phyloP scores from a whole-genome alignment of 2,888 invertebrate species.

The Cephus rjabovi region DNA sequence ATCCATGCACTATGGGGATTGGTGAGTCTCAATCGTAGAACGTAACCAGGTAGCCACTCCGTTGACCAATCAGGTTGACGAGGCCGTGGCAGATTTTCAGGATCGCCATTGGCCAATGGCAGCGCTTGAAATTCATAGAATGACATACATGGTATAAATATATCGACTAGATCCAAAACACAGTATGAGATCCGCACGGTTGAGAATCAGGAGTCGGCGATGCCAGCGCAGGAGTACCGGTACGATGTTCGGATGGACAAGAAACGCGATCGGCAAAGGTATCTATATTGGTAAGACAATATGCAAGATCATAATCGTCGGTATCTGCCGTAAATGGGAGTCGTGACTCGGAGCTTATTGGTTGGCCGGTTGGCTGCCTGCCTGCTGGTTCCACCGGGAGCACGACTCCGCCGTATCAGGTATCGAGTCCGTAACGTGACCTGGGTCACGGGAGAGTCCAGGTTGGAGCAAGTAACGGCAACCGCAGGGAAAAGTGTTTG shows the following conservation, averaged over 20 bases:
- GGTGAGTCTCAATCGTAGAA: background rate
- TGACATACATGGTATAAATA: background rate
- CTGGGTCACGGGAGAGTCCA: background rate
- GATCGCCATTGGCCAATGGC: background rate
- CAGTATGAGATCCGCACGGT: background rate
- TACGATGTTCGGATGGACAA: background rate
- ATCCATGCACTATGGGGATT: background rate
- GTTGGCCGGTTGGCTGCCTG: conserved; percentile 2
- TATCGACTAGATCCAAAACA: background rate
- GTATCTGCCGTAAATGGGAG: conserved; percentile 36
- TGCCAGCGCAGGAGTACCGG: background rate
- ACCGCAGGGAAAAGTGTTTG: background rate
- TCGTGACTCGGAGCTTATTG: conserved; percentile 36
- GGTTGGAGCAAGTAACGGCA: background rate
- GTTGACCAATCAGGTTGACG: background rate
- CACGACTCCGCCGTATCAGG: conserved; percentile 20
- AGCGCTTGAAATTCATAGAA: background rate
- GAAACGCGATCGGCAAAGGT: conserved; percentile 12
- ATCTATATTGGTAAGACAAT: conserved; percentile 31
- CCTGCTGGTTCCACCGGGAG: conserved; percentile 27
- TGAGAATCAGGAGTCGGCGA: background rate
- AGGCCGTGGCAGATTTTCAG: background rate
- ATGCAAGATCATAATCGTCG: conserved; percentile 38
- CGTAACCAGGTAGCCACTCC: background rate
- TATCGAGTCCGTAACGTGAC: conserved; percentile 5